Evolutionary conservation across 2,888 invertebrate species (phyloP).

Genomic region (Seira musarum): DNA sequence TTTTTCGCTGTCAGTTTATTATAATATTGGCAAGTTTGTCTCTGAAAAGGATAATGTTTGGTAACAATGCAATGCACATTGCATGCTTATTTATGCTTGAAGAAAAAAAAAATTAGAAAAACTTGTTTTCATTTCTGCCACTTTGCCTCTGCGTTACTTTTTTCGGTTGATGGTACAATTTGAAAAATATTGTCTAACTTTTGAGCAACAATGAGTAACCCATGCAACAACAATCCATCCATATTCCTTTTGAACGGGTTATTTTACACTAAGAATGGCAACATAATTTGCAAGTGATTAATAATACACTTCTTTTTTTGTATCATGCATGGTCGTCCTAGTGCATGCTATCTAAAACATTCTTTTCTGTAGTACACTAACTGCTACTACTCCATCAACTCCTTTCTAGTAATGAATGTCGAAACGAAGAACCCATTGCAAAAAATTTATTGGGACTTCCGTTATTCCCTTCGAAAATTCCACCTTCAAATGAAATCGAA

Average conservation of each 20-base stretch:
- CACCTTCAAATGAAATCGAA: background rate
- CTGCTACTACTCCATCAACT: background rate
- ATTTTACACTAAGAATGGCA: slow-evolving; percentile 44
- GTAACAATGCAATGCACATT: slow-evolving; percentile 6
- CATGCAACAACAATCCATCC: slow-evolving; percentile 16
- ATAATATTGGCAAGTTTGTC: slow-evolving; percentile 44
- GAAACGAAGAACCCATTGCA: background rate
- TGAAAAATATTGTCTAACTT: slow-evolving; percentile 50
- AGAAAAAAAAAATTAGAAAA: slow-evolving; percentile 31
- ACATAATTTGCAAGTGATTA: slow-evolving; percentile 51
- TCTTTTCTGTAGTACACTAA: no score
- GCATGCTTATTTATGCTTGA: background rate
- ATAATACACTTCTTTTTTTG: slow-evolving; percentile 12
- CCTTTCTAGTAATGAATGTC: background rate
- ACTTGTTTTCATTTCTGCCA: slow-evolving; percentile 36
- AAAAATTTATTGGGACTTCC: background rate
- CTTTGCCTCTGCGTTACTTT: slow-evolving; percentile 8
- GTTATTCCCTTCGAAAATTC: background rate
- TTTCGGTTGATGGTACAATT: slow-evolving; percentile 48
- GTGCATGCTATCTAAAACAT: background rate
- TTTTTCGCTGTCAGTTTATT: slow-evolving; percentile 38
- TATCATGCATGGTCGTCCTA: background rate
- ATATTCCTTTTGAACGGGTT: slow-evolving; percentile 42
- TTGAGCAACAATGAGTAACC: background rate
- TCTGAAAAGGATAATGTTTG: slow-evolving; percentile 8